Evolutionary conservation across 2,888 invertebrate genomes (phyloP).

Genomic region (Formica aserva): DNA sequence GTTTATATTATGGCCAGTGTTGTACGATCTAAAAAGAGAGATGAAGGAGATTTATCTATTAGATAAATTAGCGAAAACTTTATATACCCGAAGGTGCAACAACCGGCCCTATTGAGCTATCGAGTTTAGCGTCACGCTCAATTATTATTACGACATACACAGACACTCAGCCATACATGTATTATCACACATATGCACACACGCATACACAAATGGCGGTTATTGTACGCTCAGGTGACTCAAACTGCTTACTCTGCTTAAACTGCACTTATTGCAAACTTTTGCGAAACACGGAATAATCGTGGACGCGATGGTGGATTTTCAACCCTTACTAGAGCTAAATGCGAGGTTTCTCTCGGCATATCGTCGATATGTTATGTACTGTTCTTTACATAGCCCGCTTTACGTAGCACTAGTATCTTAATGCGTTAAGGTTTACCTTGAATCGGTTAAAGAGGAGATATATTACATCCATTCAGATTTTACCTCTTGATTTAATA

Average conservation of each 20-base stretch:
- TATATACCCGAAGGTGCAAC: slow-evolving; percentile 34
- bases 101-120: slow-evolving; percentile 36
- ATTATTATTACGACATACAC: slow-evolving; percentile 32
- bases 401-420: neutral
- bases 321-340: slow-evolving; percentile 26
- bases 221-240: slow-evolving; percentile 52
- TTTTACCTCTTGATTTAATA: neutral
- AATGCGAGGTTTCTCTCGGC: slow-evolving; percentile 44
- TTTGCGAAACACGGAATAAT: slow-evolving; percentile 67
- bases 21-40: slow-evolving; percentile 13
- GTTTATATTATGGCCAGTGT: neutral
- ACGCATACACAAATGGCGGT: slow-evolving; percentile 17
- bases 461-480: neutral
- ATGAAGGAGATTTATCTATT: neutral
- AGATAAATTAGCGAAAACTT: slow-evolving; percentile 41
- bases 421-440: neutral
- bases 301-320: slow-evolving; percentile 61
- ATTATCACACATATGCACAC: slow-evolving; percentile 9
- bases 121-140: slow-evolving; percentile 37
- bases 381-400: slow-evolving; percentile 3
- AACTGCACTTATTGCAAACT: slow-evolving; percentile 70
- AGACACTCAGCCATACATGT: neutral
- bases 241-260: slow-evolving; percentile 21
- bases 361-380: slow-evolving; percentile 63
- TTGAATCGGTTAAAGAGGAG: neutral